phyloP scores from a whole-genome alignment of 2,888 invertebrate genomes.

The Drosophila paramelanica region DNA sequence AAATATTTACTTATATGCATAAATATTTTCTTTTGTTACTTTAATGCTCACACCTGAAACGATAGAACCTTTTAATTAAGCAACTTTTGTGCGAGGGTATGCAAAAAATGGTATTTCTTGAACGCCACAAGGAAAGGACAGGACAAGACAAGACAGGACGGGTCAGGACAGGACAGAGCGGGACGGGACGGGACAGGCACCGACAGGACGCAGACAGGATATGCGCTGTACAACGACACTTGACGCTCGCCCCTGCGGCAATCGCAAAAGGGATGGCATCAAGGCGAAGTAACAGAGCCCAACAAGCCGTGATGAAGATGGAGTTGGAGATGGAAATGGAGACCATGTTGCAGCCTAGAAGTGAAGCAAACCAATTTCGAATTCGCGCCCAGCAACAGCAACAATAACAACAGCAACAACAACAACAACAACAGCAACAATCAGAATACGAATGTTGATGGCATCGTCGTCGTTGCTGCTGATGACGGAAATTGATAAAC shows the following conservation, averaged over 20 bases:
- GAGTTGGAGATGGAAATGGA: not conserved
- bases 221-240: constrained; percentile 47
- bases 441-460: constrained; percentile 23
- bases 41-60: not conserved
- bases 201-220: constrained; percentile 41
- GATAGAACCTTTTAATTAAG: not conserved
- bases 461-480: constrained; percentile 52
- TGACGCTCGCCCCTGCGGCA: constrained; percentile 42
- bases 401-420: constrained; percentile 1
- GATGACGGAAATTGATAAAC: constrained; percentile 81
- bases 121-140: not conserved
- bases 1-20: no score
- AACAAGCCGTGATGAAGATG: constrained; percentile 6
- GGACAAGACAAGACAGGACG: not conserved
- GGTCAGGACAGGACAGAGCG: not conserved
- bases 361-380: constrained; percentile 37
- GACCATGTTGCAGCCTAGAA: constrained; percentile 29
- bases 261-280: constrained; percentile 53
- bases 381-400: constrained; percentile 15
- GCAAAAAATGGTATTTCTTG: not conserved
- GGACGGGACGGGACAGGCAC: constrained; percentile 1
- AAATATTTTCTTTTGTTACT: no score
- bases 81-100: not conserved
- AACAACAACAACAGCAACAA: not conserved
- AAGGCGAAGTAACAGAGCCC: constrained; percentile 20